Percentiles rank a stretch among this genome's conserved stretches.
phyloP scores from a whole-genome alignment of 2,888 invertebrate species.

The Eretmocerus hayati region DNA sequence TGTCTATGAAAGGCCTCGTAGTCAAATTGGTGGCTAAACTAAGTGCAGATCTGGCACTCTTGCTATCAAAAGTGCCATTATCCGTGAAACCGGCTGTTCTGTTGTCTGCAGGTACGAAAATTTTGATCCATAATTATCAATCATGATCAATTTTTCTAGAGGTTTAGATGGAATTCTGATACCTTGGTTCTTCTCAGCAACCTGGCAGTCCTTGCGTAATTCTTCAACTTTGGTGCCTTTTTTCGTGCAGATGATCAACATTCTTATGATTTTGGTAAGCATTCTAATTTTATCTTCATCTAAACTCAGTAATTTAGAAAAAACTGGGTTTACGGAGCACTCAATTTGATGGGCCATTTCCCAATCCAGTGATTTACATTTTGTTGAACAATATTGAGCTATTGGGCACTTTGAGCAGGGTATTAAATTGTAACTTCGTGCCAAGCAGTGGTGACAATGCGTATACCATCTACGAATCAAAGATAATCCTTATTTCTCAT shows the following conservation, averaged over 20 bases:
- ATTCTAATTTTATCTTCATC: slow-evolving; percentile 41
- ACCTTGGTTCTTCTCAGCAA: slow-evolving; percentile 40
- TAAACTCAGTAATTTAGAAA: slow-evolving; percentile 37
- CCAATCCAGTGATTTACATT: slow-evolving; percentile 37
- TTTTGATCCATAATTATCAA: neutral
- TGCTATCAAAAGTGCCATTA: slow-evolving; percentile 32
- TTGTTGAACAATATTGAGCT: slow-evolving; percentile 40
- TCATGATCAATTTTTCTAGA: neutral
- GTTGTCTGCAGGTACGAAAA: slow-evolving; percentile 28
- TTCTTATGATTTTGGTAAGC: slow-evolving; percentile 40
- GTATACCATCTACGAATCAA: slow-evolving; percentile 37
- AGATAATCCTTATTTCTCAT: too few species aligned
- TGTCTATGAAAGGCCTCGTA: slow-evolving; percentile 37
- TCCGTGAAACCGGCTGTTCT: slow-evolving; percentile 44
- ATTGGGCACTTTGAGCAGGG: slow-evolving; percentile 41
- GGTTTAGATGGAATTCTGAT: slow-evolving; percentile 5
- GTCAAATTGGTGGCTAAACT: slow-evolving; percentile 42
- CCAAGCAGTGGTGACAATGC: slow-evolving; percentile 42
- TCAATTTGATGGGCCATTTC: slow-evolving; percentile 35
- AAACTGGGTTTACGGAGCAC: slow-evolving; percentile 34
- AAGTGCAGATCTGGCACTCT: slow-evolving; percentile 35
- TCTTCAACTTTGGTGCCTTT: slow-evolving; percentile 35
- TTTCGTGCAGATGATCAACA: slow-evolving; percentile 36
- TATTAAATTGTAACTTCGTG: slow-evolving; percentile 38
- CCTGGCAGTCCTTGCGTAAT: slow-evolving; percentile 34